Percentiles rank a stretch among this genome's conserved stretches.
These are phyloP conservation scores for Sturnus vulgaris DNA, from an alignment of 2,113 vertebrate genomes.

Conservation along the genomic window DNA sequence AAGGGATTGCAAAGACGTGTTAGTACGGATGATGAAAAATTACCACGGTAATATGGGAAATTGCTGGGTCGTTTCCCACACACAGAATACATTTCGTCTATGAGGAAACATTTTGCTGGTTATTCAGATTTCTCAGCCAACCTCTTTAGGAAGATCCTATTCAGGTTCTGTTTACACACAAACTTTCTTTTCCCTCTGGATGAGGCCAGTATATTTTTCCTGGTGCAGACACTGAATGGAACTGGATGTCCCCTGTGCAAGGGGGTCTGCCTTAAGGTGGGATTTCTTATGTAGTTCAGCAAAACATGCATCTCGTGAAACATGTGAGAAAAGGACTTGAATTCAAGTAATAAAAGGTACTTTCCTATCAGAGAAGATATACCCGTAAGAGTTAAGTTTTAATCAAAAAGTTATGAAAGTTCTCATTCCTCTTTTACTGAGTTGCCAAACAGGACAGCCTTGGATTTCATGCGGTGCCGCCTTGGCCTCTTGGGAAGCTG, in stretches of 20 bases:
- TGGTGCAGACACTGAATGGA: background rate
- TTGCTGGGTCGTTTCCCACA: background rate
- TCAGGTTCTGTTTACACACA: background rate
- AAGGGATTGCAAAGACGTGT: background rate
- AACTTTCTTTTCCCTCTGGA: background rate
- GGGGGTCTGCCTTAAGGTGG: background rate
- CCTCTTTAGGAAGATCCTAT: background rate
- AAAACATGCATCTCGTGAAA: background rate
- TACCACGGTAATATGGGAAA: background rate
- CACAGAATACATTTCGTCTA: accelerated
- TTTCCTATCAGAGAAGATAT: background rate
- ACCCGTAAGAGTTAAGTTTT: background rate
- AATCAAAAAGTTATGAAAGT: background rate
- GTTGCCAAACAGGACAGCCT: background rate
- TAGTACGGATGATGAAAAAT: background rate
- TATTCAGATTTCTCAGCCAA: background rate
- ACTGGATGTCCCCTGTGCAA: background rate
- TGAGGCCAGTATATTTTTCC: background rate
- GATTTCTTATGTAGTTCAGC: background rate
- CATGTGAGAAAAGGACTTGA: background rate
- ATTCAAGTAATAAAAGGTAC: background rate
- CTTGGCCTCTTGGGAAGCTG: background rate
- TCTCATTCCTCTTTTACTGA: background rate
- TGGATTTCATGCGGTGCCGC: accelerated
- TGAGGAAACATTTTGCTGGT: background rate